Base-by-base conservation (phyloP, 2,888 invertebrate genomes). In the Drosophila multiciliata region DNA sequence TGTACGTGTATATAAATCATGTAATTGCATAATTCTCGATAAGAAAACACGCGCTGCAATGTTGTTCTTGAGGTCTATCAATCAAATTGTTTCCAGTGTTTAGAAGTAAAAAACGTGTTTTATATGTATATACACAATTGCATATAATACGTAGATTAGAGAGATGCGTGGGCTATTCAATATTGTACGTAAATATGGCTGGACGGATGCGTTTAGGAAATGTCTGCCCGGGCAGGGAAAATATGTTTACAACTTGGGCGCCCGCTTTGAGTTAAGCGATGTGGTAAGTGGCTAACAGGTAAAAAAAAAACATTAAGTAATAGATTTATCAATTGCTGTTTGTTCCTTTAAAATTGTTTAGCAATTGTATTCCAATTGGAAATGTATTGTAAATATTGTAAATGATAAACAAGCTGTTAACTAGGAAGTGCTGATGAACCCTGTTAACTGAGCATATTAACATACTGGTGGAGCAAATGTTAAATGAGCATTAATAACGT, bases 181-280 rank as follows among this genome's bases (percentile, higher is more conserved):
- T 23, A 36, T 73, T 29, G 32, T 66, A 8, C 72, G 79, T 15
- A 64, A 67, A 23, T 79, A 69, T 58, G 60, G 64, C 2, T 75
- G 87, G 73, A 64, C 66, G 29, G 57, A 73, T 33, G 66, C 73
- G 3, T 42, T 87, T 3, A 74, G 57, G 3, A 77, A 75, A 15
- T 33, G 87, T 9, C 40, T 85, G 26, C 80, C 83, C 12, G 72
- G 58, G 8, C 71, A 62, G 5, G 66, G 45, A 3, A 67, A 86
- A 33, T 82, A 81, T 74, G 69, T 91, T 42, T 91, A 90, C 63
- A 91, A 91, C 49, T 79, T 90, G 40, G 87, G 87, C 11, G 76
- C 71, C 32, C 72, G 61, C 32, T 87, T 89, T 7, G 87, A 87
- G 38, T 38, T 73, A 3, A 50, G 40, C n/a, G 77, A 83, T 59